A percentile compares a stretch with the other conserved stretches of the same genome.
Evolutionary conservation across 2,888 invertebrate genomes (phyloP).

Genomic region (Athalia rosae): DNA sequence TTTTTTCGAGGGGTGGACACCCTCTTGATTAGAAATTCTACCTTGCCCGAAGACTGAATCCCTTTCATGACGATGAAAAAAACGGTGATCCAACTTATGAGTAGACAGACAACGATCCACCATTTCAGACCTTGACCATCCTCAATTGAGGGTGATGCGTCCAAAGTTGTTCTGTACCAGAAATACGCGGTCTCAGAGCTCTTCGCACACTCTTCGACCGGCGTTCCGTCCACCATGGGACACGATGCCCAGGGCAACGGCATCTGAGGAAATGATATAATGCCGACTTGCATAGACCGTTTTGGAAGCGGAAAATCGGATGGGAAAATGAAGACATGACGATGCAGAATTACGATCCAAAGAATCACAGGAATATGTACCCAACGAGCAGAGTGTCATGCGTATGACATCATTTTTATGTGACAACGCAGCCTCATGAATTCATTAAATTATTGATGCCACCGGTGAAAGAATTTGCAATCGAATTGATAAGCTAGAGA

Average conservation of each 20-base stretch:
- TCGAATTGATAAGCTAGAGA: not conserved
- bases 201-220: constrained; percentile 84
- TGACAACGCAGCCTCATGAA: too few species aligned
- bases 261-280: constrained; percentile 75
- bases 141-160: constrained; percentile 90
- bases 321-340: too few species aligned
- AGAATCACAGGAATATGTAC: too few species aligned
- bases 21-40: constrained; percentile 65
- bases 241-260: constrained; percentile 91
- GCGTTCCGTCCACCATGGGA: constrained; percentile 82
- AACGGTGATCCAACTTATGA: constrained; percentile 92
- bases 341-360: too few species aligned
- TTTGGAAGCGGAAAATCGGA: too few species aligned
- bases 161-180: constrained; percentile 93
- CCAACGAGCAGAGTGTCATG: too few species aligned
- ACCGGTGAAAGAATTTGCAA: too few species aligned
- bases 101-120: constrained; percentile 93
- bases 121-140: constrained; percentile 90
- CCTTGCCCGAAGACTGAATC: constrained; percentile 96
- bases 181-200: constrained; percentile 94
- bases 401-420: too few species aligned
- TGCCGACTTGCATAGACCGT: not conserved
- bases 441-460: too few species aligned
- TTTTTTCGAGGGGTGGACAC: not conserved
- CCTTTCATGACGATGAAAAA: constrained; percentile 98